Percentiles rank a stretch among this genome's conserved stretches.
Evolutionary conservation across 2,113 vertebrate genomes (phyloP).

Genomic region (Phasianus colchicus): DNA sequence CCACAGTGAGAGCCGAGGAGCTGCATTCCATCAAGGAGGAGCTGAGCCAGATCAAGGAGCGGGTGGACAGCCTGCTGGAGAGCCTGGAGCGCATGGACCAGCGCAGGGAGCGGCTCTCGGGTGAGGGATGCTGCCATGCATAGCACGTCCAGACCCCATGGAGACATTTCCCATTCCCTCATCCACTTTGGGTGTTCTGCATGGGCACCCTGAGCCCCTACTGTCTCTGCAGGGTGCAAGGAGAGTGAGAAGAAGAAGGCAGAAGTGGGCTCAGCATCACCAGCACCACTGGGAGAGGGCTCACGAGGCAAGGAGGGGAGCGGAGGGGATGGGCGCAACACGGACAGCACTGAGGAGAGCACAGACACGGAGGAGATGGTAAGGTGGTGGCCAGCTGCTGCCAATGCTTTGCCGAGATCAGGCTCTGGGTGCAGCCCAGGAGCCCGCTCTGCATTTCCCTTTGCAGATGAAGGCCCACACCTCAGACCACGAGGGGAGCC

Average conservation of each 20-base stretch:
- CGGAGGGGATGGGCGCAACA: neutral
- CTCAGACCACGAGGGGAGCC: neutral
- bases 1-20: constrained; percentile 82
- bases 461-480: constrained; percentile 51
- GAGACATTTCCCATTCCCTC: neutral
- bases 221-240: constrained; percentile 36
- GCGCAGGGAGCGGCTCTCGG: constrained; percentile 73
- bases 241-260: constrained; percentile 20
- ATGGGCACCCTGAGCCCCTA: neutral
- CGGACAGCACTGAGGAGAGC: neutral
- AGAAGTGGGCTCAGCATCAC: neutral
- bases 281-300: neutral
- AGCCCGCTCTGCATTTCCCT: neutral
- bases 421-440: neutral
- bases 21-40: constrained; percentile 87
- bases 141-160: neutral
- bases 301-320: neutral
- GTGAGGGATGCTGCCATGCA: neutral
- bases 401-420: neutral
- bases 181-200: neutral
- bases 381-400: neutral
- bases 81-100: constrained; percentile 88
- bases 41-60: constrained; percentile 90
- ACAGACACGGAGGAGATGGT: constrained; percentile 36
- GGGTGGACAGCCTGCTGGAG: constrained; percentile 88